These are phyloP conservation scores for Eupithecia tripunctaria DNA, from an alignment of 2,888 invertebrate genomes.

Conservation along the genomic window DNA sequence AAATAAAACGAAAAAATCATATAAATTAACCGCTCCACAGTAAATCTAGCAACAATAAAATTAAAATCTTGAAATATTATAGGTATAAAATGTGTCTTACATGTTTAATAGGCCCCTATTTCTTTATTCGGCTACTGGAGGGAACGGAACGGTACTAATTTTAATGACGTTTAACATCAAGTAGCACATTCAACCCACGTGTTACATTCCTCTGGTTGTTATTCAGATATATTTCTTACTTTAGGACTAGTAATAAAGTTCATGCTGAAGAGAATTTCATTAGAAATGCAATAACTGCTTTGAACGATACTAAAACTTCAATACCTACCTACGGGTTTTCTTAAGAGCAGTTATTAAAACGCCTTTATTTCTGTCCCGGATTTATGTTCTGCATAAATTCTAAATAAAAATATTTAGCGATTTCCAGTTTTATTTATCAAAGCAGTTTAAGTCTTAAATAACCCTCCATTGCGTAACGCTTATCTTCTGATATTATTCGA, in stretches of 20 bases:
- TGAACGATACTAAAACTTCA: slow-evolving; percentile 1
- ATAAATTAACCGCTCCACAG: slow-evolving; percentile 63
- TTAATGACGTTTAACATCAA: slow-evolving; percentile 62
- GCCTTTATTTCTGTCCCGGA: background rate
- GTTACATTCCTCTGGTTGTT: slow-evolving; percentile 40
- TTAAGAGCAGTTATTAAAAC: slow-evolving; percentile 5
- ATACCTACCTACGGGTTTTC: slow-evolving; percentile 1
- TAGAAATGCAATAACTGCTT: slow-evolving; percentile 16
- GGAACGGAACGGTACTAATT: slow-evolving; percentile 52
- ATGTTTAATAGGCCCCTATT: slow-evolving; percentile 68
- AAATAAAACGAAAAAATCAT: slow-evolving; percentile 57
- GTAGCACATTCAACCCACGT: slow-evolving; percentile 49
- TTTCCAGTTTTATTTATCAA: background rate
- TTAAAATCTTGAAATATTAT: slow-evolving; percentile 70
- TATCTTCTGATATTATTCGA: background rate
- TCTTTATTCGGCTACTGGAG: slow-evolving; percentile 74
- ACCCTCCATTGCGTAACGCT: background rate
- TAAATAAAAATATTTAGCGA: background rate
- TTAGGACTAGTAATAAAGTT: slow-evolving; percentile 35
- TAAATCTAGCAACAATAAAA: slow-evolving; percentile 71
- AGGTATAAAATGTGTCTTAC: slow-evolving; percentile 69
- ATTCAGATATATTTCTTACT: slow-evolving; percentile 35
- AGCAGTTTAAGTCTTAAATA: background rate
- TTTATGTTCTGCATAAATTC: background rate
- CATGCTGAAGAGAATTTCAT: slow-evolving; percentile 14